A percentile compares a stretch with the other conserved stretches of the same genome.
Evolutionary conservation across 2,113 vertebrate species (phyloP).

Genomic region (Entomyzon cyanotis): DNA sequence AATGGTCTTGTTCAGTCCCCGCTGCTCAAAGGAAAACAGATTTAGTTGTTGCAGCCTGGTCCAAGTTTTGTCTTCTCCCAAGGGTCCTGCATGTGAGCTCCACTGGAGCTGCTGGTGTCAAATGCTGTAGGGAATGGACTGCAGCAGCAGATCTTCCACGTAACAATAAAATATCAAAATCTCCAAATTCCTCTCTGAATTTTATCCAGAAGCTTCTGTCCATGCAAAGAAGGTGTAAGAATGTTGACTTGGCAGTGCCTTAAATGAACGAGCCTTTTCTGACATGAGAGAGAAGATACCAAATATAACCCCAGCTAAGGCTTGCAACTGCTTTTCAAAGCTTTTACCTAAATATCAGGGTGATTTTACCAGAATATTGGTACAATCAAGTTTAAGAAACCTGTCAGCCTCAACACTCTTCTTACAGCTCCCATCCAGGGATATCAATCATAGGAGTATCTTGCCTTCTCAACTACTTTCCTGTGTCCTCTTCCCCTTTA

Average conservation of each 20-base stretch:
- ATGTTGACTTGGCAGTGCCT: neutral
- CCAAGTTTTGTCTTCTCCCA: neutral
- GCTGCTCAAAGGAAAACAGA: neutral
- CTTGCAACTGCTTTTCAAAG: neutral
- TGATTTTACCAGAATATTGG: neutral
- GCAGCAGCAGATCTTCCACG: neutral
- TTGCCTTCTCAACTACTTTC: neutral
- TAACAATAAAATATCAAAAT: neutral
- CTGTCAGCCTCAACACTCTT: neutral
- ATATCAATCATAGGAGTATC: neutral
- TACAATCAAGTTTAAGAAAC: neutral
- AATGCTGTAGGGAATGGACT: too few relatives aligned
- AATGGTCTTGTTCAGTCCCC: neutral
- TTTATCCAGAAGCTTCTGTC: neutral
- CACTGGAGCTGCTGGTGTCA: neutral
- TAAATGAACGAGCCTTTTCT: accelerated
- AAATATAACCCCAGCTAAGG: neutral
- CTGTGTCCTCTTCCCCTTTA: neutral
- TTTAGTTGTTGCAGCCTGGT: neutral
- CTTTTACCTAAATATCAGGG: neutral
- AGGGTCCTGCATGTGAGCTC: neutral
- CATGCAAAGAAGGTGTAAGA: neutral
- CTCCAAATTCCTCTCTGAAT: neutral
- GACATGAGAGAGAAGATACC: neutral
- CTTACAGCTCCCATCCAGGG: neutral